Percentiles rank a stretch among this genome's conserved stretches.
These are phyloP conservation scores for Pectinophora gossypiella DNA, from an alignment of 1,140 invertebrate genomes.

Conservation along the genomic window DNA sequence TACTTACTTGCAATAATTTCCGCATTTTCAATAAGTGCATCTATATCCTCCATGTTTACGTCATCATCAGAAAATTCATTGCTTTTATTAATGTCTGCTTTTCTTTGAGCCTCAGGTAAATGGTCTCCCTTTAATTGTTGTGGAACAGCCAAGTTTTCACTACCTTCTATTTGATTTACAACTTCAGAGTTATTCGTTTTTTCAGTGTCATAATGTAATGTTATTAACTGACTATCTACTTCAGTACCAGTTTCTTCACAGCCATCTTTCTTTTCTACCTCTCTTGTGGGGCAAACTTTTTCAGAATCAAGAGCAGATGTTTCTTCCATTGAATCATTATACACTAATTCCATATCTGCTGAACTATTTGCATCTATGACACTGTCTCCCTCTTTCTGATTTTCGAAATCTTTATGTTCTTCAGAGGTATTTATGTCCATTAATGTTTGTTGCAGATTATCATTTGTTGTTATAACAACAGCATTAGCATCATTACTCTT, in stretches of 20 bases:
- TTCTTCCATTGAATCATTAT: conserved; percentile 10
- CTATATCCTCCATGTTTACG: conserved; percentile 52
- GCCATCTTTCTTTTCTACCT: neutral
- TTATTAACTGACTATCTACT: conserved; percentile 4
- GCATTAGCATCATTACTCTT: too few relatives aligned
- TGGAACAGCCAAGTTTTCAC: neutral
- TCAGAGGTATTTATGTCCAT: too few relatives aligned
- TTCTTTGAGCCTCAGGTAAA: neutral
- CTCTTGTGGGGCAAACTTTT: conserved; percentile 20
- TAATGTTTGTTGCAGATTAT: too few relatives aligned
- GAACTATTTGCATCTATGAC: conserved; percentile 4
- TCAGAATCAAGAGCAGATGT: conserved; percentile 50
- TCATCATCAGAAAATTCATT: conserved; percentile 48
- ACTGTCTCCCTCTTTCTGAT: too few relatives aligned
- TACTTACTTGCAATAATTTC: conserved; percentile 37
- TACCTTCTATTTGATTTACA: neutral
- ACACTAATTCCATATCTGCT: conserved; percentile 8
- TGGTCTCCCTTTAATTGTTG: neutral
- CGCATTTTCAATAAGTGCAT: conserved; percentile 48
- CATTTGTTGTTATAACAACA: too few relatives aligned
- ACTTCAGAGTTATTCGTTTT: neutral
- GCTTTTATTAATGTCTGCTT: conserved; percentile 8
- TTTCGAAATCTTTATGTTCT: too few relatives aligned
- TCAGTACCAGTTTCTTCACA: neutral
- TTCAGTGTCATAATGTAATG: conserved; percentile 10